Evolutionary conservation across 1,140 invertebrate genomes (phyloP), one percentile per base, ranked within the genome.

Genomic region (Bombyx mandarina): DNA sequence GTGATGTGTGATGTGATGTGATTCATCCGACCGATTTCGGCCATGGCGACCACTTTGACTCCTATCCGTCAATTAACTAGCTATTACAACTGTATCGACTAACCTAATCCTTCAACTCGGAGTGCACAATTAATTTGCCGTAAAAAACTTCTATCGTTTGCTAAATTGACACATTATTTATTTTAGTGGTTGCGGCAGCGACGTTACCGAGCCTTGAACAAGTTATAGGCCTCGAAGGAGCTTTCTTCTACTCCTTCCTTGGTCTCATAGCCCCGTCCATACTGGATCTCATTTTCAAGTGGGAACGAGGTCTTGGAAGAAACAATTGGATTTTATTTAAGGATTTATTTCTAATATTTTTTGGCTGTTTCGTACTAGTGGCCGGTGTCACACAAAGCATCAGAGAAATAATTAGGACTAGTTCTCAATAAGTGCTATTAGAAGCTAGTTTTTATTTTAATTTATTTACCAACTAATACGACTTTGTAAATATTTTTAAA

Each of bases 201-300:
- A 80, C 90, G 7, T 91, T 97, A 43, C 95, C 95, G 1, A 88
- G 93, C 61, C 84, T 98, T 57, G 96, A 96, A 61, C 89, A 96
- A 48, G 92, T 98, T 57, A 98, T 98, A 54, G 94, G 95, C 26
- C 87, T 97, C 22, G 93, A 98, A 58, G 97, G 97, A 18, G 94
- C 97, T 1, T 89, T 97, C 52, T 94, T 94, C 75, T 95, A 96
- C 66, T 95, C 95, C 4, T 92, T 95, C 54, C 89, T 98, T 22
- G 96, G 96, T 10, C 87, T 92, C n/a, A 94, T 97, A 49, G 92
- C 95, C 60, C 97, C 97, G 22, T 93, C 96, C 8, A 67, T 96
- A 10, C 90, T 98, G 54, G 94, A 98, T 68, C 92, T 95, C 2
- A 89, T 93, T 2, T 91, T 92, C 43, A 84, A 89, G 57, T 93